These are phyloP conservation scores for Tyria jacobaeae DNA, from an alignment of 2,888 invertebrate species.

Conservation along the genomic window DNA sequence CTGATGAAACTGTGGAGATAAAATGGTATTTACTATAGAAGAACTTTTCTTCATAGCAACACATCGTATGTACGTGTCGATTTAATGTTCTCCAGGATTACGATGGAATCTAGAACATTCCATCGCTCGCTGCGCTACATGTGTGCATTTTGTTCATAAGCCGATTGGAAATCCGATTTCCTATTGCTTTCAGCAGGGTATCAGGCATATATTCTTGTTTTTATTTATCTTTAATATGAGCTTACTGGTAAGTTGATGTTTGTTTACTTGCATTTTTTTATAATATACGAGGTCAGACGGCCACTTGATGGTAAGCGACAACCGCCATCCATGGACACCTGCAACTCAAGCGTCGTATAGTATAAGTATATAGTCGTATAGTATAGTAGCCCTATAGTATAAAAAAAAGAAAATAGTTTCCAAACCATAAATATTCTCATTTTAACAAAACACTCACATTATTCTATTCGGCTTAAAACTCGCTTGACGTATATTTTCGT, in stretches of 20 bases:
- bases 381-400: no score
- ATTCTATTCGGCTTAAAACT: background rate
- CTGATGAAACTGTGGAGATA: no score
- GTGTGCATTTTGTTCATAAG: slow-evolving; percentile 13
- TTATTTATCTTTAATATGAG: no score
- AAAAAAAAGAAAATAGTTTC: no score
- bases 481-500: background rate
- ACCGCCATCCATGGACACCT: no score
- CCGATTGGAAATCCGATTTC: slow-evolving; percentile 2
- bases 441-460: background rate
- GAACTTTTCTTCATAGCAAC: background rate
- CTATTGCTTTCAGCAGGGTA: slow-evolving; percentile 1
- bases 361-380: no score
- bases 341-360: no score
- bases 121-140: slow-evolving; percentile 5
- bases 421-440: no score
- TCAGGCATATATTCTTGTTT: background rate
- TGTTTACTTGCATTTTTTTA: no score
- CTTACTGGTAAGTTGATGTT: no score
- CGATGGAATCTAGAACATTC: background rate
- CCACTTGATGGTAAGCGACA: no score
- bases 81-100: slow-evolving; percentile 11
- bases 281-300: no score
- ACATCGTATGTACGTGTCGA: background rate
- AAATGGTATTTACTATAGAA: background rate